Base-by-base conservation (phyloP, 2,797 vertebrate genomes). In the Crenuchus spilurus region DNA sequence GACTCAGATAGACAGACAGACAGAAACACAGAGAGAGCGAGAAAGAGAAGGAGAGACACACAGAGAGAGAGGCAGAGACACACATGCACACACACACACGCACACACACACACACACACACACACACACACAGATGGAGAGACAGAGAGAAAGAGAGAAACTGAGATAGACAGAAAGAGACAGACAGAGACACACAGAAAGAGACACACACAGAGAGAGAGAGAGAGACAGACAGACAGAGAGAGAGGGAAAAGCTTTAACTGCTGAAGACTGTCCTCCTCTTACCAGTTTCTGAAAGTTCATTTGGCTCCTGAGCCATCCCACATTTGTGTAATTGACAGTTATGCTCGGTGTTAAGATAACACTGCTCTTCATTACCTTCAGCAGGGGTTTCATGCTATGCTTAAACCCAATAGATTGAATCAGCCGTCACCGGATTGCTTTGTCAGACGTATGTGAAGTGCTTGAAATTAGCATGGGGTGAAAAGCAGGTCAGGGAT, bases 251-350 rank as follows among this genome's bases (percentile, higher is more conserved):
- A 81, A 83, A 81, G 83, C 74, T 75, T 26, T 74, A 24, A 20
- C 58, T 82, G 80, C 18, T 48, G 18, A 71, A 39, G 65, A 35
- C 49, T 16, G 79, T 78, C 61, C 66, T 77, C 73, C 70, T 66
- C 54, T 82, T 61, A 67, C 41, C 76, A 52, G 76, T 82, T 77
- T 82, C 84, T 84, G 74, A 84, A 78, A 74, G 78, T 83, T 88
- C 84, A 78, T 87, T 86, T 86, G 78, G 79, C 72, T 58, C 41
- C 49, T 64, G 82, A 75, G 83, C 82, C 78, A 75, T 79, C 82
- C 78, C 80, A 78, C 75, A 80, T 87, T 75, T 63, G 81, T 89
- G 87, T 83, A 51, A 73, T 62, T 86, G 85, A 89, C 81, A 87
- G 84, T 76, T 76, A 54, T 88, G 76, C 80, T 84, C 78, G 76